These are phyloP conservation scores for Drosophila greeni DNA, from an alignment of 2,888 invertebrate genomes.

Conservation along the genomic window DNA sequence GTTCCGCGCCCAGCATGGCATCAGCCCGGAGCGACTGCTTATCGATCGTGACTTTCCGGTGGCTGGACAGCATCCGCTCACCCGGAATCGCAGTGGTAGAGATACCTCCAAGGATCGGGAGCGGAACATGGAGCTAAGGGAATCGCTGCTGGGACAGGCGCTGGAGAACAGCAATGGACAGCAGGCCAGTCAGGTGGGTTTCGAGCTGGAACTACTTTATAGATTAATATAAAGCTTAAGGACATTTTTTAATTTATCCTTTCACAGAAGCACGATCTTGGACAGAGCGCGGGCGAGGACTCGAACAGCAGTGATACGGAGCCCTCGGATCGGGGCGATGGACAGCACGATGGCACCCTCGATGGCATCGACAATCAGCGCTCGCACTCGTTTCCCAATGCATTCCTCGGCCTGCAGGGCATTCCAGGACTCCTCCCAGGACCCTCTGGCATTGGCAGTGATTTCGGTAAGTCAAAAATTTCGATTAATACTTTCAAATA, in stretches of 20 bases:
- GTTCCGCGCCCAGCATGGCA: slow-evolving; percentile 82
- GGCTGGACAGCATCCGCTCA: slow-evolving; percentile 77
- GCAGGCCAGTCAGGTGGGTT: slow-evolving; percentile 74
- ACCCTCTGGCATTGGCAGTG: slow-evolving; percentile 91
- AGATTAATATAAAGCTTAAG: no score
- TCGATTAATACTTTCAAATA: neutral
- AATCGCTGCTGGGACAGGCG: slow-evolving; percentile 87
- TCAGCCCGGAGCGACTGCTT: slow-evolving; percentile 78
- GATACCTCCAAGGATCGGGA: slow-evolving; percentile 80
- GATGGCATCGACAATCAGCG: slow-evolving; percentile 84
- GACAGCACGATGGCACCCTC: slow-evolving; percentile 82
- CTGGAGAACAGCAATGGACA: slow-evolving; percentile 84
- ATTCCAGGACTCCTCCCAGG: slow-evolving; percentile 89
- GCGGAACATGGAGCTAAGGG: slow-evolving; percentile 84
- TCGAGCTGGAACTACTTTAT: neutral
- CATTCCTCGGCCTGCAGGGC: slow-evolving; percentile 88
- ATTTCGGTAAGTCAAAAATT: slow-evolving; percentile 85
- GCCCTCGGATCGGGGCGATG: slow-evolving; percentile 84
- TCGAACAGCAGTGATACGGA: slow-evolving; percentile 91
- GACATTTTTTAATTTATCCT: no score
- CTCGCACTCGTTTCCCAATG: slow-evolving; percentile 88
- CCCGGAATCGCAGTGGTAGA: slow-evolving; percentile 74
- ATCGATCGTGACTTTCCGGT: slow-evolving; percentile 78
- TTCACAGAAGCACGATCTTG: slow-evolving; percentile 82
- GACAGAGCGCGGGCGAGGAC: slow-evolving; percentile 89